These are phyloP conservation scores for Habroteleia sp. DNA, from an alignment of 2,888 invertebrate species.

Conservation along the genomic window DNA sequence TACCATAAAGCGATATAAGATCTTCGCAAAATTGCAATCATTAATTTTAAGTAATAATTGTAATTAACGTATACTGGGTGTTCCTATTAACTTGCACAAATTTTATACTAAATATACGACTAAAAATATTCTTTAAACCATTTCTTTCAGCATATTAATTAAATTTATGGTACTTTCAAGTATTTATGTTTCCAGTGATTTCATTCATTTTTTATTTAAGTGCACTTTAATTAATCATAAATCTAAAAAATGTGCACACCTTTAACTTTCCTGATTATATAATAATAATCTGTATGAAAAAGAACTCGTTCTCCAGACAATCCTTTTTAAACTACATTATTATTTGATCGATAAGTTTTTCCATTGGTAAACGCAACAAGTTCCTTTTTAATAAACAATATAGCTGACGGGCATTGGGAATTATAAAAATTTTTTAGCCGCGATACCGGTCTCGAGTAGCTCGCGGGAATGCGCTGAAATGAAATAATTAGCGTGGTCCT, in stretches of 20 bases:
- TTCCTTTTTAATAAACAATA: slow-evolving; percentile 39
- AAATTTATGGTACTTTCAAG: no score
- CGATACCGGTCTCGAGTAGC: slow-evolving; percentile 42
- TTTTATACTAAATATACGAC: slow-evolving; percentile 7
- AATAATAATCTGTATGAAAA: no score
- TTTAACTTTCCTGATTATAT: no score
- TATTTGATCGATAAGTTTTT: slow-evolving; percentile 13
- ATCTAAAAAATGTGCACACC: no score
- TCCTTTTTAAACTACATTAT: slow-evolving; percentile 4
- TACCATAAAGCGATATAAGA: slow-evolving; percentile 69
- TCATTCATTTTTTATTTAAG: no score
- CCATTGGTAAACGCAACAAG: not conserved
- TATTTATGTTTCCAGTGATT: no score
- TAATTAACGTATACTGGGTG: slow-evolving; percentile 39
- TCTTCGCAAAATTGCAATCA: slow-evolving; percentile 49
- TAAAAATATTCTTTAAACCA: no score
- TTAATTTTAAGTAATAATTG: slow-evolving; percentile 52
- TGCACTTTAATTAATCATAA: not conserved
- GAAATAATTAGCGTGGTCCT: slow-evolving; percentile 71
- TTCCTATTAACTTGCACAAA: slow-evolving; percentile 1
- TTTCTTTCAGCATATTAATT: no score
- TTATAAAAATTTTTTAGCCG: slow-evolving; percentile 19
- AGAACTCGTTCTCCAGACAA: slow-evolving; percentile 15
- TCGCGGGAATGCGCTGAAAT: slow-evolving; percentile 69
- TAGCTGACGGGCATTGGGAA: slow-evolving; percentile 6